Conservation (phyloP, 2,888 invertebrate species). For the Ectemnius continuus region DNA sequence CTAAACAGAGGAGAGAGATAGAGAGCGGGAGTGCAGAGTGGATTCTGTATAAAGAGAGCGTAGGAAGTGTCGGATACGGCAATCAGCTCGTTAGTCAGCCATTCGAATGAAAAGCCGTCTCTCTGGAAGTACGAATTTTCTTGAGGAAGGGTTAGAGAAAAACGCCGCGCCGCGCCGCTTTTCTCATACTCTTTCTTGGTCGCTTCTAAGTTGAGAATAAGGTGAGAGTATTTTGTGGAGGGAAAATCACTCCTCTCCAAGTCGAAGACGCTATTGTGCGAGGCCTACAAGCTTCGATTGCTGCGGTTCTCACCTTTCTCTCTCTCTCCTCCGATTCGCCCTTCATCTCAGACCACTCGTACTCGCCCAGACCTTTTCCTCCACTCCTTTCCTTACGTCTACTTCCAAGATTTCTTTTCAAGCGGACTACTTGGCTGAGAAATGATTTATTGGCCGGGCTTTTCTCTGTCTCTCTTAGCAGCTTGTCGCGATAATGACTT, state of each 20-base stretch:
- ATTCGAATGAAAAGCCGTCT: constrained; percentile 42
- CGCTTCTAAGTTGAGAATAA: constrained; percentile 41
- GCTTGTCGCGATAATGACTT: constrained; percentile 1
- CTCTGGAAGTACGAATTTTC: constrained; percentile 38
- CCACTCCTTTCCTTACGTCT: constrained; percentile 4
- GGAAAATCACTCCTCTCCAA: constrained; percentile 51
- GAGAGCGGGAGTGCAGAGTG: too few relatives aligned
- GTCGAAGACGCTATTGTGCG: constrained; percentile 49
- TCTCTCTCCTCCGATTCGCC: constrained; percentile 11
- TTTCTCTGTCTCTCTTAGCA: too few relatives aligned
- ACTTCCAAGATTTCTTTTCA: constrained; percentile 27
- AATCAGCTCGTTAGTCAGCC: constrained; percentile 50
- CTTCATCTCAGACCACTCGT: not conserved
- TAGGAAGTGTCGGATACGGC: constrained; percentile 32
- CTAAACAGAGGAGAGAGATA: too few relatives aligned
- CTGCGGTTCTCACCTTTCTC: constrained; percentile 49
- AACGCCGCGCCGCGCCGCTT: not conserved
- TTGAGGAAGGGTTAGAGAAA: constrained; percentile 40
- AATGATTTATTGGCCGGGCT: constrained; percentile 10
- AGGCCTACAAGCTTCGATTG: constrained; percentile 50
- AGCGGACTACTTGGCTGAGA: not conserved
- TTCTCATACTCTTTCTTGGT: too few relatives aligned
- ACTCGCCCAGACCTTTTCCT: not conserved
- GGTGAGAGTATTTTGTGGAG: constrained; percentile 47
- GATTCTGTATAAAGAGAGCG: too few relatives aligned